Base-by-base conservation (phyloP, 2,113 vertebrate genomes). In the Melanocharis versteri region DNA sequence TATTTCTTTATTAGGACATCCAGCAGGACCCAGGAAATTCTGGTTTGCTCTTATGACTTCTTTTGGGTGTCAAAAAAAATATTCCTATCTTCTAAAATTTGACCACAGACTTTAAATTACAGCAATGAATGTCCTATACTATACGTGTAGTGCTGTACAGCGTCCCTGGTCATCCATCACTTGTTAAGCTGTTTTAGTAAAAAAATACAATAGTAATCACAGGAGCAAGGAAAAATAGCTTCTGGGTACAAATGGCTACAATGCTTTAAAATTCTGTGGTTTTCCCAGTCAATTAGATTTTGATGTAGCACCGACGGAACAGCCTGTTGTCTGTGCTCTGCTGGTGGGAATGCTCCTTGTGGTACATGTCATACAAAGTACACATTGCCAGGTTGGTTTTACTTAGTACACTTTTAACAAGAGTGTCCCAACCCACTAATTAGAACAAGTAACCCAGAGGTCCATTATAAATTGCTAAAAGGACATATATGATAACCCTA, bases 391-490 rank as follows among this genome's bases (percentile, higher is more conserved):
- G 40, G 44, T 69, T 72, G 27, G 10, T 35, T 83, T 92, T 57
- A 51, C 51, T 88, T n/a, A 78, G 58, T 53, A 9, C 35, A 42
- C 57, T 16, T 85, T 94, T 91, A 84, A 86, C 70, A 83, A 85
- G 61, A 90, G 45, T 45, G 48, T 70, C 60, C 91, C 62, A 93
- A 68, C 33, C 42, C 53, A 27, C 58, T 96, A 88, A 97, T 93
- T 87, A 80, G 76, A 90, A 68, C 35, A 88, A 90, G 54, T 84
- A 82, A 96, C 79, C 61, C 83, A 94, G 57, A 89, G n/a, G 65
- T 96, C 65, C 54, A 30, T 84, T 93, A 83, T 40, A 83, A 94
- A 94, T 64, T 87, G 91, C 85, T 73, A 37, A 78, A 91, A 94
- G 90, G 48, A 88, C 61, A 91, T 72, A 66, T 47, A 66, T 6